Evolutionary conservation across 2,888 invertebrate species (phyloP).

Genomic region (Escarpia spicata): DNA sequence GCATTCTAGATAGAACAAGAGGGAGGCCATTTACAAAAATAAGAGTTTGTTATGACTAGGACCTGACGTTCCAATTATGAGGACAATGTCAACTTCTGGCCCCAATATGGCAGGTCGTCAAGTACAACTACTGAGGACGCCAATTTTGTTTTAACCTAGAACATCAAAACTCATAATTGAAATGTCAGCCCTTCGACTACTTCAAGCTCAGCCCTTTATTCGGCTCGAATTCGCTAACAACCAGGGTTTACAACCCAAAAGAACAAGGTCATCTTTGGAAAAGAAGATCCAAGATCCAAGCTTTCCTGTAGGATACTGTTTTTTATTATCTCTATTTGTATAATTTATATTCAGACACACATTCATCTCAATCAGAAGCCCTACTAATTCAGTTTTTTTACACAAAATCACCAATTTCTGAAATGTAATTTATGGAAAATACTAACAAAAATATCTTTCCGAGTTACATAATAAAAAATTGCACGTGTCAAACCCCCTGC

Average conservation of each 20-base stretch:
- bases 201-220: neutral
- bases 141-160: neutral
- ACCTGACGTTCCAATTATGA: neutral
- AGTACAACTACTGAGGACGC: neutral
- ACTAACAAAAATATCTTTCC: neutral
- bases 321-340: neutral
- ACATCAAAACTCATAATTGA: neutral
- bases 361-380: neutral
- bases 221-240: neutral
- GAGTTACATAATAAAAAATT: neutral
- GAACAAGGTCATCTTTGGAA: neutral
- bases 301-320: neutral
- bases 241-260: neutral
- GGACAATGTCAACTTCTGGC: neutral
- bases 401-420: neutral
- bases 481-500: neutral
- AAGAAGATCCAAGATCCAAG: neutral
- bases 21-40: neutral
- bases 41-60: neutral
- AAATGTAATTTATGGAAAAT: neutral
- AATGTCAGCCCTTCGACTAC: neutral
- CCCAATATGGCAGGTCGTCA: neutral
- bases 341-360: neutral
- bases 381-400: neutral
- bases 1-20: neutral